phyloP scores from a whole-genome alignment of 2,888 invertebrate species.

The Strigamia transsilvanica region DNA sequence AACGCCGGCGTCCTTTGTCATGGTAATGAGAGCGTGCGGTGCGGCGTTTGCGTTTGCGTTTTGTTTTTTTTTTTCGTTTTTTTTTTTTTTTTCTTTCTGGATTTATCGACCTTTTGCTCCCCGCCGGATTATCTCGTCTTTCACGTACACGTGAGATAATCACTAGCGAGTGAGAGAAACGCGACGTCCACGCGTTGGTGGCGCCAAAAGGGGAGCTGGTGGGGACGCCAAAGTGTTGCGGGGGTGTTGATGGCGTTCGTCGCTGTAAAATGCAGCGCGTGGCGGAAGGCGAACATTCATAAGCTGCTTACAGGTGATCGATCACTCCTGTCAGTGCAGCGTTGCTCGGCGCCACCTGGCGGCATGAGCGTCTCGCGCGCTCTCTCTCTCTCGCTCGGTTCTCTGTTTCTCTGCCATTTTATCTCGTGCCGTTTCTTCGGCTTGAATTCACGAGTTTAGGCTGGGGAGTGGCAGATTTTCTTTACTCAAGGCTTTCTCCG shows the following conservation, averaged over 20 bases:
- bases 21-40: slow-evolving; percentile 31
- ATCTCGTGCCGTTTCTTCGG: slow-evolving; percentile 34
- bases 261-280: slow-evolving; percentile 38
- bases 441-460: slow-evolving; percentile 29
- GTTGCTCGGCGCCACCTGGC: slow-evolving; percentile 7
- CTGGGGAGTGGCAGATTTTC: slow-evolving; percentile 13
- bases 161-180: slow-evolving; percentile 3
- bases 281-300: slow-evolving; percentile 38
- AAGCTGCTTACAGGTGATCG: slow-evolving; percentile 41
- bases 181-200: slow-evolving; percentile 18
- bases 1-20: slow-evolving; percentile 34
- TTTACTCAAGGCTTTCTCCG: background rate
- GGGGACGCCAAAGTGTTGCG: slow-evolving; percentile 26
- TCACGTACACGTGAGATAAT: slow-evolving; percentile 39
- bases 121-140: slow-evolving; percentile 34
- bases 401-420: background rate
- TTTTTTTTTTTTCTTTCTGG: background rate
- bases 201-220: slow-evolving; percentile 5
- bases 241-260: slow-evolving; percentile 41
- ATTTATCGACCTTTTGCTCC: slow-evolving; percentile 42
- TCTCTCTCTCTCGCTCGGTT: too few relatives aligned
- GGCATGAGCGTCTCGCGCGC: background rate
- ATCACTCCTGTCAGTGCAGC: slow-evolving; percentile 29
- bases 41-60: slow-evolving; percentile 10
- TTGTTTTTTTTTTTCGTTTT: too few relatives aligned